Conservation (phyloP, 2,888 invertebrate genomes). For the Trimorus sp. region DNA sequence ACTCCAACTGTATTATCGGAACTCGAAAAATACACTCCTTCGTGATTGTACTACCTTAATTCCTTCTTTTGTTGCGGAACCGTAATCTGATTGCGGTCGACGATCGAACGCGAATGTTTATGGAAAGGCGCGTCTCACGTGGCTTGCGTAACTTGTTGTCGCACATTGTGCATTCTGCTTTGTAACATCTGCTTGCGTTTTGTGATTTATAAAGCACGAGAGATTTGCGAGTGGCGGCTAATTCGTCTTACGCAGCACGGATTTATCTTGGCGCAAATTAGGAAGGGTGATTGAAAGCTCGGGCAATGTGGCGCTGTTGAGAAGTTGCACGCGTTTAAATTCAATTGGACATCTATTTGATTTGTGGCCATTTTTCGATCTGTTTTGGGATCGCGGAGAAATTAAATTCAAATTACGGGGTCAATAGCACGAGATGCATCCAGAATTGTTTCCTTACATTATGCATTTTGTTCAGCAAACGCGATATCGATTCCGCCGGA, state of each 20-base stretch:
- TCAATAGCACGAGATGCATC: no score
- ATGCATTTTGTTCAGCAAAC: no score
- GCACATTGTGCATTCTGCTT: conserved; percentile 48
- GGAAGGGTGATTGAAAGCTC: background rate
- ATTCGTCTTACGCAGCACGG: conserved; percentile 42
- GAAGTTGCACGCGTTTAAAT: background rate
- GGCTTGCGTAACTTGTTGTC: conserved; percentile 37
- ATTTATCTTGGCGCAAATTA: conserved; percentile 48
- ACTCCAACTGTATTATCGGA: background rate
- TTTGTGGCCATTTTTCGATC: no score
- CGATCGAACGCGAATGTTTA: conserved; percentile 47
- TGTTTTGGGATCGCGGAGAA: no score
- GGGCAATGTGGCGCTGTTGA: background rate
- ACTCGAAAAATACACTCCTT: no score
- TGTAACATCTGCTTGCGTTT: conserved; percentile 51
- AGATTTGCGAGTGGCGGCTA: conserved; percentile 29
- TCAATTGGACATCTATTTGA: no score
- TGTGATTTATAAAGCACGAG: conserved; percentile 52
- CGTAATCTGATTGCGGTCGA: conserved; percentile 20
- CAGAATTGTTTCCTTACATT: no score
- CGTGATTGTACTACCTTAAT: background rate
- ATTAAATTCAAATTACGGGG: no score
- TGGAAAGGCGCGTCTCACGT: conserved; percentile 17
- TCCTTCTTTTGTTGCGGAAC: conserved; percentile 18
- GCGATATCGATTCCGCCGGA: no score